Evolutionary conservation across 2,888 invertebrate species (phyloP), one percentile per base, ranked within the genome.

Genomic region (Drosophila nigricruria): DNA sequence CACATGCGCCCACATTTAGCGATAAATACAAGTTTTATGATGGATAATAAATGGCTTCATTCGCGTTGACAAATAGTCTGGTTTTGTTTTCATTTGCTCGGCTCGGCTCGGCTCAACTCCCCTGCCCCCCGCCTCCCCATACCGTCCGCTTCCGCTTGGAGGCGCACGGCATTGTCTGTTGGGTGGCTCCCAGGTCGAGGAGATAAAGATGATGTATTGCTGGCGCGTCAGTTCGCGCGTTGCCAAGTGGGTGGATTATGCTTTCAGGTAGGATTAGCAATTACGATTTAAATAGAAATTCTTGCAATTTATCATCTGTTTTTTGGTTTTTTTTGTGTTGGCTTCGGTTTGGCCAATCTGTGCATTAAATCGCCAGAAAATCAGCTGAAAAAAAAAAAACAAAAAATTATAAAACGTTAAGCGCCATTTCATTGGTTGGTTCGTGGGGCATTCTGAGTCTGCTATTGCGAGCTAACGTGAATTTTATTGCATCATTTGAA

Each of bases 11-110:
- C 73, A 79, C 90, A 86, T 91, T 90, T 84, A 82, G 82, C 89
- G 86, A 90, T 90, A 90, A 91, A 90, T 91, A 91, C 90, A 90
- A 91, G 91, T 91, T 90, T 89, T 90, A 90, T 90, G 90, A 90
- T 91, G 90, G 89, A 91, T 90, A 90, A 90, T 90, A 90, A 90
- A 91, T 90, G 90, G 91, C 91, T 90, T 91, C 89, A 91, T 90
- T 90, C 91, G 74, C 89, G 91, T 90, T 90, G 90, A 91, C 90
- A 90, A 90, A 90, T 90, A 90, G 89, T 89, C 91, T 88, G 83
- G 86, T 87, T 82, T 77, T 79, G 79, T 79, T 86, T 91, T 88
- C 90, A 84, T 89, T 90, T 88, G 87, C 83, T 81, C 75, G 82
- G 53, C 45, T 62, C 59, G 34, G 36, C 34, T 42, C 56, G 43